These are phyloP conservation scores for Gymnorhina tibicen DNA, from an alignment of 2,113 vertebrate genomes.

Conservation along the genomic window DNA sequence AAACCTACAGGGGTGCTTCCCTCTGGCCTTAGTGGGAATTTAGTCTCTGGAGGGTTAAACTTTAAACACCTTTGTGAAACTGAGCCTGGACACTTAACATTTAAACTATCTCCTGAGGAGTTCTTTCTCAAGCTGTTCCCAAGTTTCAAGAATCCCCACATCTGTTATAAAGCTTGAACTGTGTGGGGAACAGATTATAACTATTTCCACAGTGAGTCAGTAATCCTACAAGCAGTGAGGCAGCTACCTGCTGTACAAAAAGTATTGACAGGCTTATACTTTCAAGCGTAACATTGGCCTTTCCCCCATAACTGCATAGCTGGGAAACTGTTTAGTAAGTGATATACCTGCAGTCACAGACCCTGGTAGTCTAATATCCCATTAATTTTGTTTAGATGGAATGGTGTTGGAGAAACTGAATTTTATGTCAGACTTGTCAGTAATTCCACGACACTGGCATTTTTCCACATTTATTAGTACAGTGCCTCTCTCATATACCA, in stretches of 20 bases:
- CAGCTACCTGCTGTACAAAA: background rate
- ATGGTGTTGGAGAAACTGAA: background rate
- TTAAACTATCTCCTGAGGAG: background rate
- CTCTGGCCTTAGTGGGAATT: background rate
- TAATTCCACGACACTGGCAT: background rate
- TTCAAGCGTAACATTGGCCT: background rate
- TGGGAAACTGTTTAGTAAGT: background rate
- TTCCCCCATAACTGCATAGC: background rate
- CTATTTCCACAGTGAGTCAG: background rate
- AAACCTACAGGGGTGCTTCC: background rate
- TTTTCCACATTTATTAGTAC: background rate
- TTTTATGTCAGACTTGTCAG: conserved; percentile 16
- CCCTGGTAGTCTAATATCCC: background rate
- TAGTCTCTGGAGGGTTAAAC: background rate
- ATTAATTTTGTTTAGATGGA: conserved; percentile 5
- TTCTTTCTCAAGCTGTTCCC: background rate
- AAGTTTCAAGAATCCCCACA: background rate
- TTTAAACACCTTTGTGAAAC: background rate
- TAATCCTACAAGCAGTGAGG: background rate
- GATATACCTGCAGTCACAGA: background rate
- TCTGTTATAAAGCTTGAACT: background rate
- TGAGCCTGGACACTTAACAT: background rate
- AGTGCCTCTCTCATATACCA: background rate
- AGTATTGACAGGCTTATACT: background rate
- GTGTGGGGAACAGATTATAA: background rate